Percentiles rank a stretch among this genome's conserved stretches.
Evolutionary conservation across 2,797 vertebrate species (phyloP).

Genomic region (Acridotheres tristis): DNA sequence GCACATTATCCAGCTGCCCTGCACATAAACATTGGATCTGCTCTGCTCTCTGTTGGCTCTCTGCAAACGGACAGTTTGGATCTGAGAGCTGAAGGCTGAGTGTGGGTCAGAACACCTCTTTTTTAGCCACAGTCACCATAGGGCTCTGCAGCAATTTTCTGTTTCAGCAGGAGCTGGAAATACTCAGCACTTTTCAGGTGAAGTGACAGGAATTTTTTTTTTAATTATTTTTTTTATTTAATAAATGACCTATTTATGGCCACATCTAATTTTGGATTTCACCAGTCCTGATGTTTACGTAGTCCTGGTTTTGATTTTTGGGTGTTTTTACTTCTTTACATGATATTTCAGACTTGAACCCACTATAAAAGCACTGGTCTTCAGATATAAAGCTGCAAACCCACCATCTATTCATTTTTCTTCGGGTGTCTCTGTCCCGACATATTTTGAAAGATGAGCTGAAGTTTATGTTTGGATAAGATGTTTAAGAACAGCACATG

Average conservation of each 20-base stretch:
- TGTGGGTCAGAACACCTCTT: neutral
- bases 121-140: neutral
- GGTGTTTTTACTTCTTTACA: neutral
- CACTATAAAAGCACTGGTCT: neutral
- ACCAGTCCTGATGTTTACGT: neutral
- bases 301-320: neutral
- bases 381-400: neutral
- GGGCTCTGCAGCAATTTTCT: neutral
- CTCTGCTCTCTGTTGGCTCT: constrained; percentile 4
- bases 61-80: neutral
- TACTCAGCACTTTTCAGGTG: neutral
- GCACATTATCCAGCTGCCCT: neutral
- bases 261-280: neutral
- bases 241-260: neutral
- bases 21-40: neutral
- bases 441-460: neutral
- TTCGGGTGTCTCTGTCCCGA: neutral
- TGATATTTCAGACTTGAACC: neutral
- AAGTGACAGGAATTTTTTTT: neutral
- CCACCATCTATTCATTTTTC: neutral
- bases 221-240: neutral
- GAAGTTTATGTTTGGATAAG: neutral
- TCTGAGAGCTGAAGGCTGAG: neutral
- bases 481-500: neutral
- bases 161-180: neutral